A percentile compares a stretch with the other conserved stretches of the same genome.
Conservation (phyloP, 2,888 invertebrate species). For the Caenorhabditis angaria region DNA sequence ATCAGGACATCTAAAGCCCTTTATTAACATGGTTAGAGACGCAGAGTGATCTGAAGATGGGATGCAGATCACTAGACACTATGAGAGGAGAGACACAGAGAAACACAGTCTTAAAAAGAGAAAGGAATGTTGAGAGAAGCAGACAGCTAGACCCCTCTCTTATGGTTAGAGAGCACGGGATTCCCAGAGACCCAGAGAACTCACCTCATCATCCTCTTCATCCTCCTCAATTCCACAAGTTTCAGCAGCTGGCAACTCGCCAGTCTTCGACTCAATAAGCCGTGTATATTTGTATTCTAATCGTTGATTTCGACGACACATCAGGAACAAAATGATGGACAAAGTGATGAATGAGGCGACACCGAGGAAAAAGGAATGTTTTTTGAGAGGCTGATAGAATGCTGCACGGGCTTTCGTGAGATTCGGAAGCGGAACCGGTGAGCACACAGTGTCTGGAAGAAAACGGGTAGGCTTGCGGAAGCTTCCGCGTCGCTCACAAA, state of each 20-base stretch:
- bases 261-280: conserved; percentile 58
- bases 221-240: conserved; percentile 64
- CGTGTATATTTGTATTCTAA: conserved; percentile 69
- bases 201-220: conserved; percentile 63
- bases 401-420: conserved; percentile 40
- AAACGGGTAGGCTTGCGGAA: not conserved
- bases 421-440: conserved; percentile 56
- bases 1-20: no score
- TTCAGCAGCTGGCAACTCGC: conserved; percentile 59
- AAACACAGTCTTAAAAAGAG: no score
- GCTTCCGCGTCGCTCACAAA: not conserved
- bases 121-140: not conserved
- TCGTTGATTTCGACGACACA: conserved; percentile 49
- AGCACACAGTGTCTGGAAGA: conserved; percentile 73
- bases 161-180: no score
- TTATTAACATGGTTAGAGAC: no score
- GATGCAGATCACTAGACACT: no score
- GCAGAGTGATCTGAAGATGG: no score
- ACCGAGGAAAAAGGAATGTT: conserved; percentile 26
- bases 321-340: conserved; percentile 27
- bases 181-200: no score
- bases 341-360: conserved; percentile 32
- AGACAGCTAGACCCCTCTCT: no score
- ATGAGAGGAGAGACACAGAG: no score
- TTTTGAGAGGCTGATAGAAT: conserved; percentile 40